Percentiles rank a stretch among this genome's conserved stretches.
phyloP scores from a whole-genome alignment of 2,888 invertebrate species.

The Brachyopa scutellaris region DNA sequence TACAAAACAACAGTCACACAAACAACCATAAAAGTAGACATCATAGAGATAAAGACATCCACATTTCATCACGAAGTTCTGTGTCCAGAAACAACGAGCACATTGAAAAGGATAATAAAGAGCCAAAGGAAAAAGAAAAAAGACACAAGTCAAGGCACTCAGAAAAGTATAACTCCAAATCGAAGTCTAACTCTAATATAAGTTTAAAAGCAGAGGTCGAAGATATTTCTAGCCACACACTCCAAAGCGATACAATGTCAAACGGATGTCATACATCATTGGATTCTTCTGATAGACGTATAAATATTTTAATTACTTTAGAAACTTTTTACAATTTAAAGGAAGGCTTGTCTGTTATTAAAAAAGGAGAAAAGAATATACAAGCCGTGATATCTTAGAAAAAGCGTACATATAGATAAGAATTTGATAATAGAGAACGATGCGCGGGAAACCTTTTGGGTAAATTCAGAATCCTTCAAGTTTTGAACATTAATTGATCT shows the following conservation, averaged over 20 bases:
- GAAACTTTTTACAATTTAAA: too few species aligned
- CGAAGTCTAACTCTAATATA: background rate
- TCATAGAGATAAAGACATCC: slow-evolving; percentile 28
- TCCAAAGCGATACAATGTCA: background rate
- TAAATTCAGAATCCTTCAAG: too few species aligned
- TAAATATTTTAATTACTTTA: background rate
- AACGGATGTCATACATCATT: background rate
- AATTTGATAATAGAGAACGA: too few species aligned
- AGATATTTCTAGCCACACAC: background rate
- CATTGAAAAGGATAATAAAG: slow-evolving; percentile 51
- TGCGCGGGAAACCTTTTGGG: too few species aligned
- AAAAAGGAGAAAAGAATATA: too few species aligned
- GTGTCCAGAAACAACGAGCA: slow-evolving; percentile 75
- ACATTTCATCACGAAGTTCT: background rate
- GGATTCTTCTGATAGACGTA: background rate
- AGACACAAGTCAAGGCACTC: slow-evolving; percentile 13
- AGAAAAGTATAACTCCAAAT: slow-evolving; percentile 2
- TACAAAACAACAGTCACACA: slow-evolving; percentile 8
- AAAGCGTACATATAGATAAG: too few species aligned
- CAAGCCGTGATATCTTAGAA: too few species aligned
- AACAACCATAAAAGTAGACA: slow-evolving; percentile 23
- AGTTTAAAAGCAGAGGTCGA: background rate
- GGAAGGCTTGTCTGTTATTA: too few species aligned
- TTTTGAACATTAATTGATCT: too few species aligned
- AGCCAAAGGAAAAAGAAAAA: slow-evolving; percentile 31